A percentile compares a stretch with the other conserved stretches of the same genome.
Conservation (phyloP, 2,888 invertebrate genomes). For the Autographa gamma region DNA sequence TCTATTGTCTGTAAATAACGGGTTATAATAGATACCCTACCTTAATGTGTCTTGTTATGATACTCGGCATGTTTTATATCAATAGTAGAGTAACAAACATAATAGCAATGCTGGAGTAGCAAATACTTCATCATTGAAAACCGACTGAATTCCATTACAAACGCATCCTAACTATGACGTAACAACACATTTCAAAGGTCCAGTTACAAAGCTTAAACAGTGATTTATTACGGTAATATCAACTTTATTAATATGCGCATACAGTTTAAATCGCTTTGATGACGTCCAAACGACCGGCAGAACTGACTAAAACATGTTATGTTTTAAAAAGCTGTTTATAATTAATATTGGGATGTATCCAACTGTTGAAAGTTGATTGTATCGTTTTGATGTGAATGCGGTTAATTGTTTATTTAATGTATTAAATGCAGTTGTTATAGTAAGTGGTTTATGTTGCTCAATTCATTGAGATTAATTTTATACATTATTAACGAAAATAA, state of each 20-base stretch:
- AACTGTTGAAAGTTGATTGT: constrained; percentile 26
- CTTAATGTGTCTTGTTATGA: too few species aligned
- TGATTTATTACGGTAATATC: constrained; percentile 50
- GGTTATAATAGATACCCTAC: too few species aligned
- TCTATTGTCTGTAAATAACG: too few species aligned
- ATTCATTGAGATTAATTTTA: not conserved
- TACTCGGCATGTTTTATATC: too few species aligned
- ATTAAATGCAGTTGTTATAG: not conserved
- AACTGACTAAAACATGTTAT: constrained; percentile 37
- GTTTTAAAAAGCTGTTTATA: constrained; percentile 41
- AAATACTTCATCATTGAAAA: not conserved
- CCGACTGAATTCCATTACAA: not conserved
- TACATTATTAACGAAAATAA: not conserved
- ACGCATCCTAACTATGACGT: constrained; percentile 27
- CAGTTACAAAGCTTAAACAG: constrained; percentile 35
- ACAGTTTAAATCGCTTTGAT: constrained; percentile 53
- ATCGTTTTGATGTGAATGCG: constrained; percentile 16
- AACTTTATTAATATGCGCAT: constrained; percentile 27
- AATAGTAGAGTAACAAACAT: too few species aligned
- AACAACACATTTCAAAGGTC: constrained; percentile 40
- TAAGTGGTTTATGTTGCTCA: not conserved
- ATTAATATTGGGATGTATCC: constrained; percentile 51
- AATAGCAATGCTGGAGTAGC: not conserved
- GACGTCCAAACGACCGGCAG: constrained; percentile 31
- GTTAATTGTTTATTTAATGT: constrained; percentile 24